phyloP scores from a whole-genome alignment of 2,888 invertebrate species.

The Mimachlamys varia region DNA sequence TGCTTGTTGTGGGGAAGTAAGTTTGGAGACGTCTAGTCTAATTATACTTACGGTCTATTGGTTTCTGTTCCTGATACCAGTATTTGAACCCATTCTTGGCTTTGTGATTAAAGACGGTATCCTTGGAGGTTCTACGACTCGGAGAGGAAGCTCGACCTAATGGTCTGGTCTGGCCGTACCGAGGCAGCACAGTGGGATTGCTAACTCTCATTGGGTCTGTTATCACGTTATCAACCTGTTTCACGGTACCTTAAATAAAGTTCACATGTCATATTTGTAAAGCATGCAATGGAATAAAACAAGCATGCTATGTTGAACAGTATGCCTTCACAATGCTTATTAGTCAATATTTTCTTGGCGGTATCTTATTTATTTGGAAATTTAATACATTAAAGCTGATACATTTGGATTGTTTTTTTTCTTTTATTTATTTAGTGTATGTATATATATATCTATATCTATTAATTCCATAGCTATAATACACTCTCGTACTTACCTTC shows the following conservation, averaged over 20 bases:
- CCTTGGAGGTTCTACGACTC: constrained; percentile 44
- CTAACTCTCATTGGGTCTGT: background rate
- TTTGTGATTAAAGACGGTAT: constrained; percentile 60
- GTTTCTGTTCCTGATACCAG: constrained; percentile 71
- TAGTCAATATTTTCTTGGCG: too few relatives aligned
- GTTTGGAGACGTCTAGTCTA: background rate
- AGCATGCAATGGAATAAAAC: too few relatives aligned
- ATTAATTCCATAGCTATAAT: too few relatives aligned
- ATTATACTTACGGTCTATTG: constrained; percentile 71
- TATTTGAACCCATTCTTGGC: constrained; percentile 70
- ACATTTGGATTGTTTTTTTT: background rate
- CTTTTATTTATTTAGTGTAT: too few relatives aligned
- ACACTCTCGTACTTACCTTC: constrained; percentile 62
- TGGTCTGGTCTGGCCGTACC: background rate
- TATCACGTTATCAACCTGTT: constrained; percentile 49
- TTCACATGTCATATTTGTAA: background rate
- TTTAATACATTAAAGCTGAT: too few relatives aligned
- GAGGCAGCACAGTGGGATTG: background rate
- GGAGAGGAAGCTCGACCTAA: constrained; percentile 24
- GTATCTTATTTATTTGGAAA: too few relatives aligned
- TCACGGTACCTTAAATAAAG: constrained; percentile 49
- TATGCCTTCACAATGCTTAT: too few relatives aligned
- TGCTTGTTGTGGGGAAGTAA: background rate
- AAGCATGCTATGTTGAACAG: too few relatives aligned
- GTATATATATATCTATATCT: background rate